phyloP scores from a whole-genome alignment of 2,113 vertebrate genomes.

The Lipophrys pholis region DNA sequence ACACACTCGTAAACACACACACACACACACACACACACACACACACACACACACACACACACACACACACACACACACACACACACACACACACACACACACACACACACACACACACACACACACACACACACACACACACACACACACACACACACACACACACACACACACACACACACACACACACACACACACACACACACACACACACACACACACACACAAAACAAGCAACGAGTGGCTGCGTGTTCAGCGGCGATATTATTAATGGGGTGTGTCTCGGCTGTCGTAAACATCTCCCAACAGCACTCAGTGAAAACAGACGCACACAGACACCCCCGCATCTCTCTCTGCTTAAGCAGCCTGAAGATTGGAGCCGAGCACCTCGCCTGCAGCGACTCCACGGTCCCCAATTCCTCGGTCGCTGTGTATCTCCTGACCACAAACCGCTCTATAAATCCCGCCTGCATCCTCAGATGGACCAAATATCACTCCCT shows the following conservation, averaged over 20 bases:
- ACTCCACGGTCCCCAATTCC: slow-evolving; percentile 40
- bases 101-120: background rate
- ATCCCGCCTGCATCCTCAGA: slow-evolving; percentile 55
- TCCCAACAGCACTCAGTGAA: slow-evolving; percentile 66
- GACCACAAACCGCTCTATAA: slow-evolving; percentile 66
- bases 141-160: slow-evolving; percentile 8
- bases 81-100: too few relatives aligned
- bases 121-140: slow-evolving; percentile 4
- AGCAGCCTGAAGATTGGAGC: slow-evolving; percentile 58
- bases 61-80: too few relatives aligned
- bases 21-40: too few relatives aligned
- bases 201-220: slow-evolving; percentile 8
- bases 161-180: slow-evolving; percentile 1
- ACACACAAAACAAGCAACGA: slow-evolving; percentile 28
- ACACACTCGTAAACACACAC: too few relatives aligned
- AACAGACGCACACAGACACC: slow-evolving; percentile 42
- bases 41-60: too few relatives aligned
- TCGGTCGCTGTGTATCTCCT: slow-evolving; percentile 50
- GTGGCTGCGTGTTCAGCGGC: slow-evolving; percentile 47
- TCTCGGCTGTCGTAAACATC: slow-evolving; percentile 76
- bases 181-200: background rate
- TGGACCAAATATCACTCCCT: slow-evolving; percentile 47
- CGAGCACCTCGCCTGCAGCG: slow-evolving; percentile 46
- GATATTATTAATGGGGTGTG: slow-evolving; percentile 78
- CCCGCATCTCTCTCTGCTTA: slow-evolving; percentile 56